Base-by-base conservation (phyloP, 2,888 invertebrate genomes). In the Octonoba sinensis region DNA sequence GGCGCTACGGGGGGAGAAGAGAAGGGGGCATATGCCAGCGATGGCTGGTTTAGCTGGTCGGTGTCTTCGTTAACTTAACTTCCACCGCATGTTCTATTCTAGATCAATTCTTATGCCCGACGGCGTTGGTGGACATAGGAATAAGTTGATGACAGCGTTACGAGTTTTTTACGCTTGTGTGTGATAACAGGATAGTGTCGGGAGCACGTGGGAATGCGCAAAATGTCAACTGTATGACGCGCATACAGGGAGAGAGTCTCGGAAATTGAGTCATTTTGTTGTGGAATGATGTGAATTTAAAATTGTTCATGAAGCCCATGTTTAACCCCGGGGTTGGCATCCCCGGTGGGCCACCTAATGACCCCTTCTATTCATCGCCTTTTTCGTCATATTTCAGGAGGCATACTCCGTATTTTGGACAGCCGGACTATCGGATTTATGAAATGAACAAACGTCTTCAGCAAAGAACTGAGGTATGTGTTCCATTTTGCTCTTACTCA, bases 401-500 rank as follows among this genome's bases (percentile, higher is more conserved):
- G 91, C 95, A 95, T 90, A 94, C 95, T 87, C 95, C 96, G 84
- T 96, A 95, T 91, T 95, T 95, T 90, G 95, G 94, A 86, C 96
- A 96, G 89, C 96, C 97, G 86, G 99, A 99, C 90, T 97, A 96
- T 92, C 93, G 98, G 90, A 95, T 99, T 88, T 97, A 98, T 90
- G 99, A 99, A 91, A 93, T 99, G 89, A 99, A 99, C 91, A 98
- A 98, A 91, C 92, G 99, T 90, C 92, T 99, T 89, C 97, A 97
- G 90, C 97, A 97, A 90, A 93, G 98, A 89, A 96, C 96, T 88
- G 98, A 97, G 92, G 95, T 95, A 89, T 91, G 77, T 51, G 18
- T 20, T 18, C 54, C 46, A 15, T 20, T 47, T 1, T 24, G 36
- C 1, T 36, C 36, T 36, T 27, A n/a, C n/a, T n/a, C n/a, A n/a